Evolutionary conservation across 2,888 invertebrate species (phyloP).

Genomic region (Hirtodrosophila duncani): DNA sequence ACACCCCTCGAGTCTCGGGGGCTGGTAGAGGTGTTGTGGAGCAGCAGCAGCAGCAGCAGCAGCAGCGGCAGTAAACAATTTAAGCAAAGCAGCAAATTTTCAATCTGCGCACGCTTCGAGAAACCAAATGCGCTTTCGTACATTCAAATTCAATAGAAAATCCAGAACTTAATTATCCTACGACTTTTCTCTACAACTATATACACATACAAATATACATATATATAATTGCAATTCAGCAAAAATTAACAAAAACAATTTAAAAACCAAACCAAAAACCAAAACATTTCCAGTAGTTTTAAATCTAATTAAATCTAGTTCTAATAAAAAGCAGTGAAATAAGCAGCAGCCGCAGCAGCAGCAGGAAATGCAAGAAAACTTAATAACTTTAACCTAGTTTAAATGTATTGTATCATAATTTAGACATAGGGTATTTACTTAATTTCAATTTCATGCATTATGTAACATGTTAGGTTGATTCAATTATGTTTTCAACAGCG

Average conservation of each 20-base stretch:
- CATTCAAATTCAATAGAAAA: not conserved
- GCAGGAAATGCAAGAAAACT: not conserved
- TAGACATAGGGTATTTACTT: slow-evolving; percentile 4
- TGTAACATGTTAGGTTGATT: not conserved
- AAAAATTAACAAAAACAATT: slow-evolving; percentile 6
- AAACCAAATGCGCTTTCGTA: slow-evolving; percentile 4
- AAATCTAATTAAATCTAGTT: slow-evolving; percentile 18
- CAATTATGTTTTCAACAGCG: slow-evolving; percentile 2
- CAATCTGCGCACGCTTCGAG: slow-evolving; percentile 5
- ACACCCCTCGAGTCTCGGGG: too few species aligned
- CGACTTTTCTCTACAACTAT: slow-evolving; percentile 1
- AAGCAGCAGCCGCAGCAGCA: not conserved
- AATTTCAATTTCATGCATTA: not conserved
- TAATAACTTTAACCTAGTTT: slow-evolving; percentile 2
- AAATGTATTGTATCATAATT: slow-evolving; percentile 4
- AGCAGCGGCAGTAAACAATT: slow-evolving; percentile 5
- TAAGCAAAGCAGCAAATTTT: slow-evolving; percentile 6
- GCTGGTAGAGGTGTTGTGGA: too few species aligned
- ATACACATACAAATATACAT: slow-evolving; percentile 6
- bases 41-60: slow-evolving; percentile 4
- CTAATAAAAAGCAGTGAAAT: slow-evolving; percentile 18
- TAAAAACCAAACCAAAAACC: slow-evolving; percentile 27
- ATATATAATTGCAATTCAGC: slow-evolving; percentile 18
- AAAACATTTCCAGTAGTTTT: slow-evolving; percentile 43
- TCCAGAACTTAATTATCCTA: slow-evolving; percentile 12